Evolutionary conservation across 2,888 invertebrate genomes (phyloP), one percentile per base, ranked within the genome.

Genomic region (Auanema sp.): DNA sequence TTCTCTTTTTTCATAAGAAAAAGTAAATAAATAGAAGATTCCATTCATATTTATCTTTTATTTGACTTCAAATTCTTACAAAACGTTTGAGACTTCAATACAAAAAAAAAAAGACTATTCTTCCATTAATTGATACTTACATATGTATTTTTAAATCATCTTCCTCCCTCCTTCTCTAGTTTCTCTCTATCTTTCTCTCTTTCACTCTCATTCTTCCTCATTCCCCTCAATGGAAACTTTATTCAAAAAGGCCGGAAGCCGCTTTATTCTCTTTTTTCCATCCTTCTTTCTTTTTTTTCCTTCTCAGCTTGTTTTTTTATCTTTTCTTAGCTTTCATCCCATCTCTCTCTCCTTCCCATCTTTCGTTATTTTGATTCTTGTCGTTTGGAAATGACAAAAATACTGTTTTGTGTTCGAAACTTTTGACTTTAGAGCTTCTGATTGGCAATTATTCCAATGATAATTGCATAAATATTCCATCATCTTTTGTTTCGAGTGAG

Each of bases 11-110:
- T 33, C 8, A 33, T 33, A 33, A 33, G 33, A 33, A 33, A 33
- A 33, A 33, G 33, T 33, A 33, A 33, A 33, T 33, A 33, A 33
- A 33, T 33, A 33, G 33, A 33, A 33, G 33, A 33, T 50, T 50
- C 51, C 23, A 50, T 50, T 23, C 23, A 14, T 16, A 50, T 24
- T 23, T 52, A 52, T n/a, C n/a, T 25, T 52, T 21, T 52, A 24
- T n/a, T 52, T 18, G 52, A 52, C 21, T 52, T 52, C 52, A 24
- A 11, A n/a, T 52, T 21, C 52, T 6, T 52, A 14, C 16, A 47
- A 47, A 18, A 47, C 18, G 21, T 47, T 47, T 47, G 47, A 47
- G 21, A 47, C 47, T 47, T 47, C 21, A 18, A 33, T 8, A 33
- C 33, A 33, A 33, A 33, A 33, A 33, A 33, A 33, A 33, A 33